Percentiles rank a stretch among this genome's conserved stretches.
These are phyloP conservation scores for Formicarius rufipectus DNA, from an alignment of 2,113 vertebrate species.

Conservation along the genomic window DNA sequence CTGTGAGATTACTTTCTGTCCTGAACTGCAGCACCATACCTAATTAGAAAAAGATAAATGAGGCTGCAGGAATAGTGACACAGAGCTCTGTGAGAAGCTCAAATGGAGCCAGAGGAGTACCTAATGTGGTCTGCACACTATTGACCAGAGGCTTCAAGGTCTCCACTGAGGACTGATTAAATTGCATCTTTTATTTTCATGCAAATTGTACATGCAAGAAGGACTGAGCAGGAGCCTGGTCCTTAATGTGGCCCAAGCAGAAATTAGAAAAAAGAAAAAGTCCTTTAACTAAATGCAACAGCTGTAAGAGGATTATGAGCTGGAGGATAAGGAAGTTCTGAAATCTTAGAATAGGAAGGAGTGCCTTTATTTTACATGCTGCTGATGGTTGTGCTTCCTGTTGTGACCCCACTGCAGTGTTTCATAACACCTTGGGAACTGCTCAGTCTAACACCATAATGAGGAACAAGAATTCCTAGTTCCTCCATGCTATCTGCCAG, in stretches of 20 bases:
- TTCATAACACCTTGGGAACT: constrained; percentile 64
- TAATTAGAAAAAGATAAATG: constrained; percentile 41
- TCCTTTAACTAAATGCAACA: constrained; percentile 11
- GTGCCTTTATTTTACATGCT: constrained; percentile 58
- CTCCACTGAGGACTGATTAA: background rate
- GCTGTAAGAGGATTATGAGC: constrained; percentile 63
- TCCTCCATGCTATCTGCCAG: constrained; percentile 35
- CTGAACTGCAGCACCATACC: background rate
- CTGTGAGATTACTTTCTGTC: background rate
- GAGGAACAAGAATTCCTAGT: constrained; percentile 70
- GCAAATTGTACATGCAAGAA: background rate
- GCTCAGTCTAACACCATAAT: background rate
- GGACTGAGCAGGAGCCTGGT: background rate
- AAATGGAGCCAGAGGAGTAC: background rate
- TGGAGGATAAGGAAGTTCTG: constrained; percentile 70
- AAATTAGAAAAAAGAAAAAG: background rate
- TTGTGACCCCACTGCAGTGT: constrained; percentile 59
- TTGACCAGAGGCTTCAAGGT: background rate
- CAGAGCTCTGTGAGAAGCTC: background rate
- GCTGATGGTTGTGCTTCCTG: constrained; percentile 66
- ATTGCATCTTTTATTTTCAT: background rate
- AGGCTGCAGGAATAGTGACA: background rate
- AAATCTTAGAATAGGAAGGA: constrained; percentile 72
- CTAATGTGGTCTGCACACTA: background rate
- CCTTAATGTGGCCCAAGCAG: background rate